Percentiles rank a stretch among this genome's conserved stretches.
These are phyloP conservation scores for Pyrgilauda ruficollis DNA, from an alignment of 2,113 vertebrate genomes.

Conservation along the genomic window DNA sequence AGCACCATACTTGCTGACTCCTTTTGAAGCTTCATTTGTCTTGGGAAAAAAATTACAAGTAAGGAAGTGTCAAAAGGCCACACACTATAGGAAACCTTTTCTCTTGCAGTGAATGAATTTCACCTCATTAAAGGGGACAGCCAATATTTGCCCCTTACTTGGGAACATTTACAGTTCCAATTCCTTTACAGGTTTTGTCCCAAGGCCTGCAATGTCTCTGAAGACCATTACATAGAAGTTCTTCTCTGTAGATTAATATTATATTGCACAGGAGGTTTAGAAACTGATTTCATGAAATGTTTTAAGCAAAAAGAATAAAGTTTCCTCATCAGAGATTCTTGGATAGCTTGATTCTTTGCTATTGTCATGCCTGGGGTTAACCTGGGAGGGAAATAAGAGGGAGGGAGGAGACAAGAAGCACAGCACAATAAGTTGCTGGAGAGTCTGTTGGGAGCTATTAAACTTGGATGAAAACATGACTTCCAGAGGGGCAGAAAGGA, in stretches of 20 bases:
- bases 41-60: background rate
- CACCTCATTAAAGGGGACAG: background rate
- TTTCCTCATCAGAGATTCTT: background rate
- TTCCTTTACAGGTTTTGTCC: background rate
- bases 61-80: background rate
- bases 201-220: background rate
- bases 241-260: background rate
- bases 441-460: background rate
- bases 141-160: background rate
- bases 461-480: background rate
- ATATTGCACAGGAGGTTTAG: background rate
- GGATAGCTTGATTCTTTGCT: background rate
- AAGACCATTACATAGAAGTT: background rate
- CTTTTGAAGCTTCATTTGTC: background rate
- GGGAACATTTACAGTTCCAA: background rate
- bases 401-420: background rate
- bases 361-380: background rate
- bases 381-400: background rate
- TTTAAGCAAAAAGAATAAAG: background rate
- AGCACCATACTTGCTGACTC: background rate
- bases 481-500: background rate
- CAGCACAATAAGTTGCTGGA: background rate
- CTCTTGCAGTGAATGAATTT: background rate
- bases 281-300: background rate
- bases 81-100: accelerated